Evolutionary conservation across 2,888 invertebrate genomes (phyloP), one percentile per base, ranked within the genome.

Genomic region (Megamerina dolium): DNA sequence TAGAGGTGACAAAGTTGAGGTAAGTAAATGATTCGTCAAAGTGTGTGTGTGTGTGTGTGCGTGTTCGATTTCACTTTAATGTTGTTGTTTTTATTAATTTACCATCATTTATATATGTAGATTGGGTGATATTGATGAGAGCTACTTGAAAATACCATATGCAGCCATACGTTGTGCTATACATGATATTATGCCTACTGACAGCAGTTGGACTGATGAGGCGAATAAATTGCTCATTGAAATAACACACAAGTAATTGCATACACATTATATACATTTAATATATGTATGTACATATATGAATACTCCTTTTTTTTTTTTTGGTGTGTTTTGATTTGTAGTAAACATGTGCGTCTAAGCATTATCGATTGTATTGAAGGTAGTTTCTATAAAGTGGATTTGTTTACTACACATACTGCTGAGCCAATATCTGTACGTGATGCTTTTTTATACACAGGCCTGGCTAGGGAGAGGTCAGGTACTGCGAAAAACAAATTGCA

Each of bases 91-190:
- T n/a, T 31, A 21, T n/a, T n/a, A n/a, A 13, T 10, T n/a, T 23
- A 14, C 18, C 3, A n/a, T 1, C 6, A 21, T 30, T 17, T n/a
- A n/a, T 48, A 26, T 40, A 60, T 69, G 31, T 50, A 81, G 76
- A 42, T 68, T 78, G 37, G 74, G 73, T 26, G 64, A 74, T 20
- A 62, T 82, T 20, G 74, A 75, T 2, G 61, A 73, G 1, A 64
- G 64, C 8, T 58, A 76, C 29, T 64, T 72, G 16, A 59, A 65
- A 2, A 68, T 74, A 2, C 74, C 73, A 3, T 74, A 76, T 2
- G 72, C 80, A 36, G 81, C 81, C 0, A 65, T 78, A 4, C 73
- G 76, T 44, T 85, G 85, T 58, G 68, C 73, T 3, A 61, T 86
- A 20, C 68, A 73, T 27, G 79, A 81, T 48, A 68, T 81, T 46